Evolutionary conservation across 2,113 vertebrate species (phyloP).

Genomic region (Aegithalos caudatus): DNA sequence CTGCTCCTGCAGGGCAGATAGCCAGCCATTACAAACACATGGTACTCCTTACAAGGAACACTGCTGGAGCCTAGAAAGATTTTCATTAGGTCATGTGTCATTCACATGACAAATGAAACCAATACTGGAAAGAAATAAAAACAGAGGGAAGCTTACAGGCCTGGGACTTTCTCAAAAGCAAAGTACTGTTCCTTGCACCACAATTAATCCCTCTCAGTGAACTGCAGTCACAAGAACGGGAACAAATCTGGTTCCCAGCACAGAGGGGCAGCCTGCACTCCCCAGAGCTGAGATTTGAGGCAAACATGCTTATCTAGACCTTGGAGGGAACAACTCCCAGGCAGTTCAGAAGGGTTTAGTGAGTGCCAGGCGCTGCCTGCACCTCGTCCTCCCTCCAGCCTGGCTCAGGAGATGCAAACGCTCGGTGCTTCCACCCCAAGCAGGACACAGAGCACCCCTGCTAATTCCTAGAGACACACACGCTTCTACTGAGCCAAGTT

Average conservation of each 20-base stretch:
- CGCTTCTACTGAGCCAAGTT: background rate
- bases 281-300: background rate
- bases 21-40: background rate
- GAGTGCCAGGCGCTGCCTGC: background rate
- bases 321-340: background rate
- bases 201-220: background rate
- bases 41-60: background rate
- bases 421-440: background rate
- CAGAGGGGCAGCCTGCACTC: background rate
- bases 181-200: background rate
- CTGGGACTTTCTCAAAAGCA: background rate
- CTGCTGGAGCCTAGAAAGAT: background rate
- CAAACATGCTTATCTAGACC: conserved; percentile 21
- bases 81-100: background rate
- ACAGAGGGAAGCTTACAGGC: background rate
- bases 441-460: background rate
- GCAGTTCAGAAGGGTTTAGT: background rate
- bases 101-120: background rate
- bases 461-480: background rate
- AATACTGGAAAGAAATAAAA: background rate
- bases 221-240: background rate
- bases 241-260: background rate
- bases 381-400: background rate
- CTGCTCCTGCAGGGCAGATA: background rate
- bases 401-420: background rate